Evolutionary conservation across 2,113 vertebrate species (phyloP), one percentile per base, ranked within the genome.

Genomic region (Toxotes chatareus): DNA sequence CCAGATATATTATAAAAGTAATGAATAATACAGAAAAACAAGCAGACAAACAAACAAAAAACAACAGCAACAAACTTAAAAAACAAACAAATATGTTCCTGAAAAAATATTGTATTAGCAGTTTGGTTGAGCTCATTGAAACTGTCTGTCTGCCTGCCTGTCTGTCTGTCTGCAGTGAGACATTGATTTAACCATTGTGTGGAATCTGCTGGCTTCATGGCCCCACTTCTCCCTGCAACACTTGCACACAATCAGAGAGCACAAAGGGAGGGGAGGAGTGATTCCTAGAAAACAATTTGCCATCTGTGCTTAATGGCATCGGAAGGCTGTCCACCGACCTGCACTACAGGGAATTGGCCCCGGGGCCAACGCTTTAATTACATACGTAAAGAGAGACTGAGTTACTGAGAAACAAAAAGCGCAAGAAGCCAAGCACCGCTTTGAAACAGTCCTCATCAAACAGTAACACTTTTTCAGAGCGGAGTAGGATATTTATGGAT

Each of bases 241-340:
- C 71, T 72, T 59, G 60, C 12, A 53, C 64, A 65, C 57, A 69
- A 49, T 79, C 34, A 67, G 14, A 74, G 49, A 73, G 32, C 76
- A 80, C 64, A 86, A 76, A 87, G 47, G 32, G 68, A 67, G 74
- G 47, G 47, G n/a, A 3, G 42, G 55, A 72, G 62, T 82, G 76
- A 71, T 73, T 89, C 85, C n/a, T 64, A 73, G 13, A 79, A 82
- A 88, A 89, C 84, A 82, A 86, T 91, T 90, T 88, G 71, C 83
- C 84, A 88, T 90, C 86, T 87, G 89, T 82, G 78, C 80, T 74
- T 87, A 88, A 88, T 86, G 65, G 73, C 76, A 80, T 86, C 51
- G 59, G 82, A 92, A 69, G 81, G 65, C 86, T 76, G 66, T 82
- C 82, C 85, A 79, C 65, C 21, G 21, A 63, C 31, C 70, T 73